Percentiles rank a stretch among this genome's conserved stretches.
Evolutionary conservation across 2,797 vertebrate species (phyloP).

Genomic region (Macroramphosus scolopax): DNA sequence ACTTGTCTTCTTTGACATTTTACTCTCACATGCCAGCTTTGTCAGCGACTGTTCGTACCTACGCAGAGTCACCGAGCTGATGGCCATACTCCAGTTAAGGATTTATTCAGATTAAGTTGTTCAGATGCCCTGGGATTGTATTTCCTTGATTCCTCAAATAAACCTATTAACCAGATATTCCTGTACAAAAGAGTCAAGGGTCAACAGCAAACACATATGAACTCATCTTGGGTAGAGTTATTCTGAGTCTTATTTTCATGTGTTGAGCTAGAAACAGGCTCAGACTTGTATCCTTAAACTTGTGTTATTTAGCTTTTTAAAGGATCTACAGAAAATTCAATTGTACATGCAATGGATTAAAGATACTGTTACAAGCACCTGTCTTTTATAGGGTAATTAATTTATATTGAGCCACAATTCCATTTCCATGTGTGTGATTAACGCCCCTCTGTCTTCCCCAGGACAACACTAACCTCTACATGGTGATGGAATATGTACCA

Average conservation of each 20-base stretch:
- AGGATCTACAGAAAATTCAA: too few species aligned
- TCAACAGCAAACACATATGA: constrained; percentile 11
- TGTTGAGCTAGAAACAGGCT: too few species aligned
- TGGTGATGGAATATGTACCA: constrained; percentile 93
- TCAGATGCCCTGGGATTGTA: constrained; percentile 46
- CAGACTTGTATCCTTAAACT: too few species aligned
- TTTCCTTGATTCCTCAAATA: constrained; percentile 53
- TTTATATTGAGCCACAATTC: not conserved
- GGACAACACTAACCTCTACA: constrained; percentile 94
- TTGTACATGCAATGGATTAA: too few species aligned
- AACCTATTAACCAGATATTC: constrained; percentile 61
- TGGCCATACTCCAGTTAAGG: constrained; percentile 40
- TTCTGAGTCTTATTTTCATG: too few species aligned
- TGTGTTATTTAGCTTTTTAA: too few species aligned
- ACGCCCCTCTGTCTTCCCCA: too few species aligned
- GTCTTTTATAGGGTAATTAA: too few species aligned
- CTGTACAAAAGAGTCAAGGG: constrained; percentile 30
- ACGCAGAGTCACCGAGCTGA: constrained; percentile 25
- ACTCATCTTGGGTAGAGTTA: too few species aligned
- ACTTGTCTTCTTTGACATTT: not conserved
- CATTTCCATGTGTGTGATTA: too few species aligned
- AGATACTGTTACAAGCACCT: too few species aligned
- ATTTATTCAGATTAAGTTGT: constrained; percentile 61
- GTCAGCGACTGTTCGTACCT: constrained; percentile 6
- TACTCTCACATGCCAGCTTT: constrained; percentile 1